Base-by-base conservation (phyloP, 2,113 vertebrate species). In the Stegastes partitus region DNA sequence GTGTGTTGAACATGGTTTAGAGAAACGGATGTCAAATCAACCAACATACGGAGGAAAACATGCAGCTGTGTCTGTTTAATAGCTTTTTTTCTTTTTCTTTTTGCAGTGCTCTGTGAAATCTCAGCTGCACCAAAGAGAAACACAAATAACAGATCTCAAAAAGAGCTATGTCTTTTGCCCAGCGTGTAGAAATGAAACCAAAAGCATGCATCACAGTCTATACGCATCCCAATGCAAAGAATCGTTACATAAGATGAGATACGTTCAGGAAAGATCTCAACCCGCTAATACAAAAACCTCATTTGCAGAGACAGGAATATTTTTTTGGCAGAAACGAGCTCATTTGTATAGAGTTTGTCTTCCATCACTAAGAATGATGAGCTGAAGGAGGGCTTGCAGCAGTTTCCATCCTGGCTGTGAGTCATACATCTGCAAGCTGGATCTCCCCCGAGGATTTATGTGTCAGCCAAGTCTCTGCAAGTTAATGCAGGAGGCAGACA, bases 331-430 rank as follows among this genome's bases (percentile, higher is more conserved):
- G 68, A 47, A n/a, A 9, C 61, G 23, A 66, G 76, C 73, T 79
- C 22, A 37, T 25, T 62, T 81, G 66, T 79, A 64, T 86, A 45
- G 81, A 84, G 54, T 89, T 86, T 84, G 81, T 89, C 82, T 89
- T 88, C 82, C 83, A 66, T 83, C 65, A 28, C 76, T 79, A 75
- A 85, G 86, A 87, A 79, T 85, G 81, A 85, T 68, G 64, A 78
- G 62, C 68, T 77, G 25, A 76, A 74, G 73, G 68, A n/a, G n/a
- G 68, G 44, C 61, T 75, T 81, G 77, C 55, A 74, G 69, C 63
- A 18, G 80, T 86, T 83, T 87, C 72, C 72, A 74, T 80, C 66
- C 78, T 85, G 73, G 67, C 57, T 71, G 65, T 79, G 76, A 82
- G 67, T 84, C 73, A 67, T 58, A 70, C 80, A 68, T 82, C 82